A percentile compares a stretch with the other conserved stretches of the same genome.
These are phyloP conservation scores for Anomalospiza imberbis DNA, from an alignment of 2,797 vertebrate genomes.

Conservation along the genomic window DNA sequence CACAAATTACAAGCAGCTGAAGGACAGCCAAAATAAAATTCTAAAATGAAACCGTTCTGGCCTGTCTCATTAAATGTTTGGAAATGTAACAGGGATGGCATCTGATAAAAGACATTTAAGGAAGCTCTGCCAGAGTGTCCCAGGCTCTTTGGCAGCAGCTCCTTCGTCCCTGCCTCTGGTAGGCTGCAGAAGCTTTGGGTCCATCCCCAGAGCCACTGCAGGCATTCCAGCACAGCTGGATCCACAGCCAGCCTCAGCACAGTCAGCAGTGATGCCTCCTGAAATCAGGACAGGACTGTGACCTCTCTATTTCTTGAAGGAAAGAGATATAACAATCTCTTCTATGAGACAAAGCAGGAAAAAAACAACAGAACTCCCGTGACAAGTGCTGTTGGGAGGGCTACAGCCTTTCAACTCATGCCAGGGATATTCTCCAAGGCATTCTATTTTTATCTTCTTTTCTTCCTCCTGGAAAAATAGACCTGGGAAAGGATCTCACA, in stretches of 20 bases:
- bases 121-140: neutral
- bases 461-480: neutral
- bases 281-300: neutral
- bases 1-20: neutral
- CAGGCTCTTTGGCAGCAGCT: neutral
- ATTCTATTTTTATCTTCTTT: neutral
- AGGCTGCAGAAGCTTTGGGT: neutral
- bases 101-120: neutral
- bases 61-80: neutral
- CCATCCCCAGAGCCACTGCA: neutral
- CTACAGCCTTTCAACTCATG: neutral
- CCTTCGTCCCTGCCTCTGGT: neutral
- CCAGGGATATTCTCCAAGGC: neutral
- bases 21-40: neutral
- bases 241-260: neutral
- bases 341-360: neutral
- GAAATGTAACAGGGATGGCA: neutral
- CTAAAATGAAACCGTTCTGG: neutral
- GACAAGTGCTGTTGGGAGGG: neutral
- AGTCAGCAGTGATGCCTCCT: neutral
- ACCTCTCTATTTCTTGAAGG: neutral
- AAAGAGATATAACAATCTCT: neutral
- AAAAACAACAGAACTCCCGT: neutral
- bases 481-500: neutral
- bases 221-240: accelerated